Conservation (phyloP, 2,888 invertebrate species). For the Pammene fasciana region DNA sequence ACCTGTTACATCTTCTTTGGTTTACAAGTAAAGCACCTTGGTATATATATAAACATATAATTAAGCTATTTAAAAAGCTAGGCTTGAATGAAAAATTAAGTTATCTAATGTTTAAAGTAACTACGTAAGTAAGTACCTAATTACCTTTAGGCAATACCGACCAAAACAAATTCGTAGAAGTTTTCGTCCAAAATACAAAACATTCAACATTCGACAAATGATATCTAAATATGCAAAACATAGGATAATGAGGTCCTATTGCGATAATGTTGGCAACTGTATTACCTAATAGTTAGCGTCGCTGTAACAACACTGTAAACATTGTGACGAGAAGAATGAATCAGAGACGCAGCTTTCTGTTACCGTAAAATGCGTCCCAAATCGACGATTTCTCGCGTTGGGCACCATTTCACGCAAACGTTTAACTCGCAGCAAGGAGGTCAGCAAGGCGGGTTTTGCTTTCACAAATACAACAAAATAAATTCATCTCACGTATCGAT, state of each 20-base stretch:
- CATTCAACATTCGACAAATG: too few relatives aligned
- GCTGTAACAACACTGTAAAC: constrained; percentile 46
- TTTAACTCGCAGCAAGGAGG: constrained; percentile 75
- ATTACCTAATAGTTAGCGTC: constrained; percentile 36
- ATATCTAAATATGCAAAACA: background rate
- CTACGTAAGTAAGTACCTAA: too few relatives aligned
- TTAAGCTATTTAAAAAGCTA: too few relatives aligned
- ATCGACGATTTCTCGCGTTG: constrained; percentile 73
- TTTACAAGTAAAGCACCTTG: too few relatives aligned
- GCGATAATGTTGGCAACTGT: constrained; percentile 9
- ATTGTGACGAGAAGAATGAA: constrained; percentile 41
- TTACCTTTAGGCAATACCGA: too few relatives aligned
- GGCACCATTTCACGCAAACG: constrained; percentile 76
- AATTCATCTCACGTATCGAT: constrained; percentile 83
- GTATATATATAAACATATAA: too few relatives aligned
- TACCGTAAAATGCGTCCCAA: constrained; percentile 70
- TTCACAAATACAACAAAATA: constrained; percentile 83
- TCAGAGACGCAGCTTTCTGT: constrained; percentile 58
- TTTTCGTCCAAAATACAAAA: too few relatives aligned
- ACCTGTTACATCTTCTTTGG: too few relatives aligned
- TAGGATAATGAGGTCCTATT: background rate
- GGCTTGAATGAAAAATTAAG: too few relatives aligned
- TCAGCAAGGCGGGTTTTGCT: constrained; percentile 79
- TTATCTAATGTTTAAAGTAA: too few relatives aligned
- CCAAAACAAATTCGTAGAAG: too few relatives aligned